Conservation (phyloP, 2,113 vertebrate genomes). For the Capricornis sumatraensis region DNA sequence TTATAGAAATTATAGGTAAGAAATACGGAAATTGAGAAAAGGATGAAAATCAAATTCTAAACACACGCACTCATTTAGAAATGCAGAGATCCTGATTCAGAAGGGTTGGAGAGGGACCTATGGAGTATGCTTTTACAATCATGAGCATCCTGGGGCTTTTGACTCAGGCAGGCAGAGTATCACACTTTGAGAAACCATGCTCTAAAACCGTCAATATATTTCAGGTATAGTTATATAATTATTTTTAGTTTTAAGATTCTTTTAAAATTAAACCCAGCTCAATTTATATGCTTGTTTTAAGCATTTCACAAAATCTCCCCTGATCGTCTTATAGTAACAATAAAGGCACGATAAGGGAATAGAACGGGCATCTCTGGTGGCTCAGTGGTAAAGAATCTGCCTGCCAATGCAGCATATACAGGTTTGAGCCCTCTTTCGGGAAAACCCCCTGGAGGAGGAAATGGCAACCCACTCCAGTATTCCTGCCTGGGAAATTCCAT, state of each 20-base stretch:
- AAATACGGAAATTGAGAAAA: neutral
- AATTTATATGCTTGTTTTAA: slow-evolving; percentile 7
- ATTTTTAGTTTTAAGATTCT: neutral
- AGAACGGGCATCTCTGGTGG: neutral
- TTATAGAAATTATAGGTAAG: neutral
- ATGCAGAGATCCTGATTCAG: neutral
- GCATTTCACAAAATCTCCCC: neutral
- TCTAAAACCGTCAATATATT: neutral
- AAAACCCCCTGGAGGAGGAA: neutral
- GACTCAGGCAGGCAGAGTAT: neutral
- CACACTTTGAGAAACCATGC: neutral
- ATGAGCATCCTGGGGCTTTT: neutral
- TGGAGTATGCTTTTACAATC: neutral
- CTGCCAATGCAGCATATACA: neutral
- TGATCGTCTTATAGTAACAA: neutral
- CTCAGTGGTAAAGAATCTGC: neutral
- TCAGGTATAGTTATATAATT: neutral
- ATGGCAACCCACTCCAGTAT: neutral
- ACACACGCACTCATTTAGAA: neutral
- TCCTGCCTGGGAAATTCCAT: neutral
- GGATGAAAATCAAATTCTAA: slow-evolving; percentile 20
- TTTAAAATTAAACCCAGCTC: neutral
- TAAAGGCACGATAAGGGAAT: neutral
- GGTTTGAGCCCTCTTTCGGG: neutral
- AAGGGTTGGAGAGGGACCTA: neutral